These are phyloP conservation scores for Sceloporus tristichus DNA, from an alignment of 2,113 vertebrate species.

Conservation along the genomic window DNA sequence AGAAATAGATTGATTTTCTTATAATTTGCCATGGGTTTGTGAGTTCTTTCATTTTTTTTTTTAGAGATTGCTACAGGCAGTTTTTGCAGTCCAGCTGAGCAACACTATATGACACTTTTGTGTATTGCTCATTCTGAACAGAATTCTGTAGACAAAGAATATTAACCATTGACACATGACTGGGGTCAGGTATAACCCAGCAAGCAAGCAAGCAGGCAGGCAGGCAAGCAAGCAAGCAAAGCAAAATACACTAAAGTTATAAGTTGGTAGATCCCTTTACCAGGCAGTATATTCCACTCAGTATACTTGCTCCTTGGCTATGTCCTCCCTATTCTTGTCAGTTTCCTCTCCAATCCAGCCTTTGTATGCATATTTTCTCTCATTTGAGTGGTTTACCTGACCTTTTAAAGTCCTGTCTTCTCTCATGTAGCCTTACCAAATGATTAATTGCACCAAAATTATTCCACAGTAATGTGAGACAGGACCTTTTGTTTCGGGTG, in stretches of 20 bases:
- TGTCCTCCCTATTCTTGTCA: not conserved
- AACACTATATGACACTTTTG: slow-evolving; percentile 41
- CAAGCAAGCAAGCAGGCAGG: not conserved
- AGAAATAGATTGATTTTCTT: slow-evolving; percentile 16
- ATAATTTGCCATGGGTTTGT: slow-evolving; percentile 2
- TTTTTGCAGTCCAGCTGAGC: slow-evolving; percentile 37
- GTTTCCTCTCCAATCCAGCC: not conserved
- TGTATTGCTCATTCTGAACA: slow-evolving; percentile 53
- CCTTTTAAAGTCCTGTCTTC: not conserved
- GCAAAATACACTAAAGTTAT: not conserved
- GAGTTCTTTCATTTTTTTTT: slow-evolving; percentile 18
- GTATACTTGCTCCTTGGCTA: not conserved
- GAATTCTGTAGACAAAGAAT: slow-evolving; percentile 44
- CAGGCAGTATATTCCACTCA: not conserved
- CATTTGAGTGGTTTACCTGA: not conserved
- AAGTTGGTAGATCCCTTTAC: not conserved
- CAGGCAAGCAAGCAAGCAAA: not conserved
- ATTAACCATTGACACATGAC: slow-evolving; percentile 42
- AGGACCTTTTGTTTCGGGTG: too few relatives aligned
- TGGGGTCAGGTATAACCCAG: not conserved
- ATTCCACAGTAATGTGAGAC: too few relatives aligned
- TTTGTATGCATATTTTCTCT: not conserved
- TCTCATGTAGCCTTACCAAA: not conserved
- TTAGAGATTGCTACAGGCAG: slow-evolving; percentile 4
- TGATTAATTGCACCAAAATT: not conserved